Conservation (phyloP, 2,113 vertebrate species). For the Silurus meridionalis region DNA sequence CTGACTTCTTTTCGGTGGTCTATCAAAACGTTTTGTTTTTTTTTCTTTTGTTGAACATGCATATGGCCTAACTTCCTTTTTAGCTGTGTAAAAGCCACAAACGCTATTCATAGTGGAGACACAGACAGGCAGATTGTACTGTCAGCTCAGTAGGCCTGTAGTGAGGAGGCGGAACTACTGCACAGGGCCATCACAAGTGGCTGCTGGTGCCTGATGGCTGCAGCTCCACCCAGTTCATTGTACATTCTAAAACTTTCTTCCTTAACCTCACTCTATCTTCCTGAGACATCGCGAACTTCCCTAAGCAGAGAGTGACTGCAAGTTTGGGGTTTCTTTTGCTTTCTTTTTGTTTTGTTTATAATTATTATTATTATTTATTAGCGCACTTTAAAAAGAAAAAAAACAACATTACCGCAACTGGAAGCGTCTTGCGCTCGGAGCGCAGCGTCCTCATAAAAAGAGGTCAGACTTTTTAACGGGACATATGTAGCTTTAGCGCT, state of each 20-base stretch:
- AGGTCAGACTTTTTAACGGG: background rate
- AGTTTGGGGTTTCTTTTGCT: background rate
- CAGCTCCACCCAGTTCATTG: slow-evolving; percentile 25
- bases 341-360: background rate
- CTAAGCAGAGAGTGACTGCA: background rate
- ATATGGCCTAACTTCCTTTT: slow-evolving; percentile 17
- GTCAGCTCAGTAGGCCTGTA: background rate
- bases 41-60: background rate
- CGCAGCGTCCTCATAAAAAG: background rate
- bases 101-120: background rate
- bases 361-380: background rate
- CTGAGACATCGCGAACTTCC: background rate
- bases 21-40: background rate
- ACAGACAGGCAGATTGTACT: background rate
- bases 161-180: slow-evolving; percentile 17
- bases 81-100: background rate
- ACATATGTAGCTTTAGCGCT: background rate
- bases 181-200: background rate
- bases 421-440: background rate
- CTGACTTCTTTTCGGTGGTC: background rate
- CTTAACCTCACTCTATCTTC: background rate
- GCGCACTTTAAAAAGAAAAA: background rate
- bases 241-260: background rate
- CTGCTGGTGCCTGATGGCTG: background rate
- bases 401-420: background rate